Conservation (phyloP, 2,113 vertebrate species). For the Himantopus leucocephalus region DNA sequence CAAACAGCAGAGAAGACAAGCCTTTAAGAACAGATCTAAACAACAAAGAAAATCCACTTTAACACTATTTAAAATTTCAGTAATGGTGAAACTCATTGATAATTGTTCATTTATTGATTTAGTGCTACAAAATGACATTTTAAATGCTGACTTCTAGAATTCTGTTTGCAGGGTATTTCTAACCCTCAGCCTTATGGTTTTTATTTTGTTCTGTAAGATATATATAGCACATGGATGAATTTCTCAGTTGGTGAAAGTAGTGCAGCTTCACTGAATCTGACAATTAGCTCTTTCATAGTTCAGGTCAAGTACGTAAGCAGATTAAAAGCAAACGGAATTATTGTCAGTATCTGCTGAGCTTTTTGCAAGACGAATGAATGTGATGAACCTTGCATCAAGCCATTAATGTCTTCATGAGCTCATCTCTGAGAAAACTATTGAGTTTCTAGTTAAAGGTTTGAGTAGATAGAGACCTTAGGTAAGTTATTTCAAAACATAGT, state of each 20-base stretch:
- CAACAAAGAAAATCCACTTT: neutral
- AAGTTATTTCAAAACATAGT: neutral
- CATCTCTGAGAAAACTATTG: neutral
- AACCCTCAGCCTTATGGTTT: neutral
- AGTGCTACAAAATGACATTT: neutral
- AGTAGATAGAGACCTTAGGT: neutral
- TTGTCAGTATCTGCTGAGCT: neutral
- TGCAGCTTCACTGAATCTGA: neutral
- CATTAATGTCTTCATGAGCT: neutral
- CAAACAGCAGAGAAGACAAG: neutral
- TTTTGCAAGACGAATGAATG: neutral
- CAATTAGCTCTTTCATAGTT: neutral
- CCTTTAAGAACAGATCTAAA: neutral
- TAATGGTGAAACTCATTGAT: neutral
- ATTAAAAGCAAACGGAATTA: neutral
- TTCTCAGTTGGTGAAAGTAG: neutral
- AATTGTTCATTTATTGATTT: neutral
- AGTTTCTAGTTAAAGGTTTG: fast-evolving
- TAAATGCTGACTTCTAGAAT: neutral
- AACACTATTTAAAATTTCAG: neutral
- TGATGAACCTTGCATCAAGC: neutral
- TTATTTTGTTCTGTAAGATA: neutral
- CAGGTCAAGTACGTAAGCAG: neutral
- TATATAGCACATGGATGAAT: neutral
- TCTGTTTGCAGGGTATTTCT: neutral